Conservation (phyloP, 35 echinoderm and acorn worm species). For the Ptychodera flava region DNA sequence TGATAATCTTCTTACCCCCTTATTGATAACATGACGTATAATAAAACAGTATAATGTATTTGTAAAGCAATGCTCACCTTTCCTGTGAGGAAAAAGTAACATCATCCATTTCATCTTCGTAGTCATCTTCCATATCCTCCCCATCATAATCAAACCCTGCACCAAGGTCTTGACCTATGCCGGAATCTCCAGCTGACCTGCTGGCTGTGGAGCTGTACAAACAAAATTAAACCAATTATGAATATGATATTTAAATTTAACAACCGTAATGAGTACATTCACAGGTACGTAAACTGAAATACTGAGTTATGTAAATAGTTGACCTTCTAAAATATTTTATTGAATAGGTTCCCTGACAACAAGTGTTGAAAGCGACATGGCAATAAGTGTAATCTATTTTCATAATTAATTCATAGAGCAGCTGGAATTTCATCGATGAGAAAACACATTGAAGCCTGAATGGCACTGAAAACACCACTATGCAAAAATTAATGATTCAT, state of each 20-base stretch:
- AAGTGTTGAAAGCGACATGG: not conserved
- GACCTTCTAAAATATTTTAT: not conserved
- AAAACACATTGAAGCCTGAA: too few relatives aligned
- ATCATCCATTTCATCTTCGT: not conserved
- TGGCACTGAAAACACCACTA: too few relatives aligned
- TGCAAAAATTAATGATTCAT: too few relatives aligned
- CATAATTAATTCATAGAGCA: too few relatives aligned
- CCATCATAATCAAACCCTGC: not conserved
- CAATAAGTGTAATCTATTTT: too few relatives aligned
- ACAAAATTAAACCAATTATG: not conserved
- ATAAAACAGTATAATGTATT: too few relatives aligned
- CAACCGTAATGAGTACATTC: not conserved
- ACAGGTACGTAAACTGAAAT: not conserved
- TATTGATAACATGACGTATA: too few relatives aligned
- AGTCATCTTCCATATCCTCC: not conserved
- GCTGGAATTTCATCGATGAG: too few relatives aligned
- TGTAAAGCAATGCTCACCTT: not conserved
- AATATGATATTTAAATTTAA: not conserved
- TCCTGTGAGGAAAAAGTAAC: not conserved
- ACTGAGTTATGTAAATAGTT: not conserved
- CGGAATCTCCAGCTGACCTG: not conserved
- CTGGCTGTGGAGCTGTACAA: not conserved
- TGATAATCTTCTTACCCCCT: too few relatives aligned
- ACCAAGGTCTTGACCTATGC: constrained; percentile 10
- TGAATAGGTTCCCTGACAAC: not conserved